These are phyloP conservation scores for Scomber colias DNA, from an alignment of 2,113 vertebrate genomes.

Conservation along the genomic window DNA sequence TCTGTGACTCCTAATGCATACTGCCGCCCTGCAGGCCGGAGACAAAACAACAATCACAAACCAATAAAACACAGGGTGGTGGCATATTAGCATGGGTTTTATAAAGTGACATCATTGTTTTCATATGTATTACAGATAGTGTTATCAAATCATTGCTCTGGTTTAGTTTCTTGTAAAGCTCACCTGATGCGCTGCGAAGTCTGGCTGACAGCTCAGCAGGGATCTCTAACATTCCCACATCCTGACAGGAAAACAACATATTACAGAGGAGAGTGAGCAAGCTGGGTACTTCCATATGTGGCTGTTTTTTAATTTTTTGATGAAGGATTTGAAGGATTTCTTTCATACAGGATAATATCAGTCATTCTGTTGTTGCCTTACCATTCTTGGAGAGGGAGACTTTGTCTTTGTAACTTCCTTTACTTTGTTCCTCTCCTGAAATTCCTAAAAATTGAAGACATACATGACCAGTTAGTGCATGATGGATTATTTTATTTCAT, in stretches of 20 bases:
- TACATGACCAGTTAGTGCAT: constrained; percentile 3
- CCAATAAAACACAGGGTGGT: background rate
- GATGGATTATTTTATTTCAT: background rate
- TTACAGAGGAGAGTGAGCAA: background rate
- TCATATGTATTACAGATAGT: background rate
- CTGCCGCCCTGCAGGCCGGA: constrained; percentile 70
- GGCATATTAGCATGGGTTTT: no score
- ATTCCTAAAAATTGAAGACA: constrained; percentile 69
- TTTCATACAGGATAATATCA: background rate
- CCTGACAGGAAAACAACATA: constrained; percentile 80
- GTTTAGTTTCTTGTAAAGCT: constrained; percentile 35
- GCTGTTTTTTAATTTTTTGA: background rate
- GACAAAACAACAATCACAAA: constrained; percentile 35
- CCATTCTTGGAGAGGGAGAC: constrained; percentile 75
- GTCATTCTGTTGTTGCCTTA: constrained; percentile 52
- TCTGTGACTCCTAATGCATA: constrained; percentile 81
- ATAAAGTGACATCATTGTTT: no score
- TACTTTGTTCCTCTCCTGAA: constrained; percentile 63
- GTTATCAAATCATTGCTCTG: background rate
- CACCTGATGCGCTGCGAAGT: constrained; percentile 86
- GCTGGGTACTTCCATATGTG: no score
- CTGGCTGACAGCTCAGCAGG: constrained; percentile 91
- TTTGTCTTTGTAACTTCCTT: constrained; percentile 53
- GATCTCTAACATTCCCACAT: constrained; percentile 92
- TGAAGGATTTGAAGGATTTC: background rate